Evolutionary conservation across 2,888 invertebrate species (phyloP), one percentile per base, ranked within the genome.

Genomic region (Thecophora atra): DNA sequence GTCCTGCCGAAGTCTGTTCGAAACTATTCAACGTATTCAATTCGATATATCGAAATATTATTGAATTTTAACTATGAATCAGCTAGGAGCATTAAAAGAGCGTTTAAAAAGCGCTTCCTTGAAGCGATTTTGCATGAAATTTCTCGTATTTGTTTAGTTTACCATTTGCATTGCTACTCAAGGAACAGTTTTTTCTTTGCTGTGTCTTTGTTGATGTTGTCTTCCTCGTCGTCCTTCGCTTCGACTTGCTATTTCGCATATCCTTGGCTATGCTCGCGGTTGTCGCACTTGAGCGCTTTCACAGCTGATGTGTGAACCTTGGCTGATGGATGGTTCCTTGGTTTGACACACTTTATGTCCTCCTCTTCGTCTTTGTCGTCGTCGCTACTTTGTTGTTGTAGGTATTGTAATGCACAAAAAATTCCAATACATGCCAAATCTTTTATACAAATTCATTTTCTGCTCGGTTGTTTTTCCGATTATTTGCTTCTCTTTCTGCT

Each of bases 391-490:
- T 37, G 37, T 37, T 37, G 37, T 37, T 37, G 37, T 37, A 37
- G 37, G 37, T 37, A 37, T 8, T 37, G 7, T n/a, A 58, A 58
- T 60, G 60, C 60, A 26, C 42, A 64, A 21, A 64, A 47, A 44
- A 37, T 64, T 60, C 64, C 64, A 51, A 52, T 65, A 19, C 37
- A 52, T 52, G 66, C 66, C 19, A 54, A 66, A 66, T 66, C 66
- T 30, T 66, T 8, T n/a, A 26, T 4, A 52, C 51, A 54, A 66
- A 54, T 66, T 17, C 37, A 56, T 21, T 54, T 30, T 15, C 19
- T 67, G 42, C 13, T 67, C 15, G 52, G 19, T 54, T 28, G 54
- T 67, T 54, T 28, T 13, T 54, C n/a, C 11, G 28, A n/a, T 7
- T 54, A 28, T n/a, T 54, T 30, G 11, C 6, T 52, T 66, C 52